Evolutionary conservation across 2,797 vertebrate species (phyloP).

Genomic region (Nyctalus aviator): DNA sequence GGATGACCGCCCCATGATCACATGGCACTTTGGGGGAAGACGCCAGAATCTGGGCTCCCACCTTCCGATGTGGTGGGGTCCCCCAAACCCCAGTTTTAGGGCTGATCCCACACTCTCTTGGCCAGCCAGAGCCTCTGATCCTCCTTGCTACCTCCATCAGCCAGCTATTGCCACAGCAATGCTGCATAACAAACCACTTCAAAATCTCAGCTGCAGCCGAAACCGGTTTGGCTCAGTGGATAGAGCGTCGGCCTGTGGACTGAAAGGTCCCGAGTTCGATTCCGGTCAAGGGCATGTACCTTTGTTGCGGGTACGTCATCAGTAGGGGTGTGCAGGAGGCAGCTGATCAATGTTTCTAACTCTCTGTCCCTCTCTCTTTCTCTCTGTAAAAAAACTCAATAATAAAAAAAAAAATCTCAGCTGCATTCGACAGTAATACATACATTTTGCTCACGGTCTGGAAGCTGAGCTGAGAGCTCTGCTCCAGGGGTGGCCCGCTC

Average conservation of each 20-base stretch:
- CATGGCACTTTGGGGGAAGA: fast-evolving
- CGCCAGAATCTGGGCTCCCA: neutral
- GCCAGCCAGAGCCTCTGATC: neutral
- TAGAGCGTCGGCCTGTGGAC: too few relatives aligned
- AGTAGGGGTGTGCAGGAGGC: too few relatives aligned
- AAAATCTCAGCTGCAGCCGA: neutral
- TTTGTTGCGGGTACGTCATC: too few relatives aligned
- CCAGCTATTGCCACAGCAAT: fast-evolving
- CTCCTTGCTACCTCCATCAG: neutral
- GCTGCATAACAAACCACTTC: neutral
- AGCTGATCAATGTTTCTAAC: too few relatives aligned
- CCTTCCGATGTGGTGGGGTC: neutral
- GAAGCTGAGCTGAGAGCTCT: neutral
- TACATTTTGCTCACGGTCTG: neutral
- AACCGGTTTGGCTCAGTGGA: too few relatives aligned
- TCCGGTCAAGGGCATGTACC: too few relatives aligned
- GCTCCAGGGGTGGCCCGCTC: neutral
- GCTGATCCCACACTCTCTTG: too few relatives aligned
- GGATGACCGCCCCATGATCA: neutral
- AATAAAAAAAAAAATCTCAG: neutral
- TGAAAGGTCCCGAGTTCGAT: too few relatives aligned
- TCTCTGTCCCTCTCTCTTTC: too few relatives aligned
- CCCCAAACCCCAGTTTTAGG: neutral
- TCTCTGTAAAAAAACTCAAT: too few relatives aligned
- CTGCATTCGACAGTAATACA: fast-evolving